Evolutionary conservation across 2,888 invertebrate species (phyloP).

Genomic region (Syrphus vitripennis): DNA sequence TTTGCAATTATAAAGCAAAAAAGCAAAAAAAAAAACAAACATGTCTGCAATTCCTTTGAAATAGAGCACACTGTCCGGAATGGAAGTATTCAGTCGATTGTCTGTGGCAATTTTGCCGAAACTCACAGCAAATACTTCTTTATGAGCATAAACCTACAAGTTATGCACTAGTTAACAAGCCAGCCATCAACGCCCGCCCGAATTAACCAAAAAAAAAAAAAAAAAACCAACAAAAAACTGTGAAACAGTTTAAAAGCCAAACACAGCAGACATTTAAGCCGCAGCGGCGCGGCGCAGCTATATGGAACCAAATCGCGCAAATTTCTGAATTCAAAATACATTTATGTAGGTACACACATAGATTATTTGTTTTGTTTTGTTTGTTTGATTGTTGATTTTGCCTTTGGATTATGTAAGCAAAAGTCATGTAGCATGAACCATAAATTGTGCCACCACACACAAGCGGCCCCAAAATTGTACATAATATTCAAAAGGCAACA

Average conservation of each 20-base stretch:
- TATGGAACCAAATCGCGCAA: conserved; percentile 15
- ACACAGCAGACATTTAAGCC: conserved; percentile 14
- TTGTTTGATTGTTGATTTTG: conserved; percentile 21
- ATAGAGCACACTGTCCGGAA: conserved; percentile 34
- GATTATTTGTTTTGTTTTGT: conserved; percentile 40
- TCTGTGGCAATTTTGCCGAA: conserved; percentile 24
- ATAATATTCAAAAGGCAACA: background rate
- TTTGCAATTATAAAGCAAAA: background rate
- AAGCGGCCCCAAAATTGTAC: conserved; percentile 15
- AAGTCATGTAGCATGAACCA: conserved; percentile 65
- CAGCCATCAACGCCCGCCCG: conserved; percentile 53
- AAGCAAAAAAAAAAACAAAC: background rate
- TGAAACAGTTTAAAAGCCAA: conserved; percentile 31
- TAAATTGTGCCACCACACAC: conserved; percentile 51
- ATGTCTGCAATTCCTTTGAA: background rate
- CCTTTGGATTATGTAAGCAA: conserved; percentile 56
- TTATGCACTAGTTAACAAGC: conserved; percentile 65
- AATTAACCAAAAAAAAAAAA: conserved; percentile 38
- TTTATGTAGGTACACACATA: too few species aligned
- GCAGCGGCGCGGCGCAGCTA: background rate
- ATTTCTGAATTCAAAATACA: conserved; percentile 29
- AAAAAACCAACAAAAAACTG: conserved; percentile 25
- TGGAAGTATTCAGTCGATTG: conserved; percentile 48
- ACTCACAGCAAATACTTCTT: conserved; percentile 11
- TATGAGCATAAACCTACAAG: conserved; percentile 25